These are phyloP conservation scores for Hafferia zeledoni DNA, from an alignment of 2,797 vertebrate species.

Conservation along the genomic window DNA sequence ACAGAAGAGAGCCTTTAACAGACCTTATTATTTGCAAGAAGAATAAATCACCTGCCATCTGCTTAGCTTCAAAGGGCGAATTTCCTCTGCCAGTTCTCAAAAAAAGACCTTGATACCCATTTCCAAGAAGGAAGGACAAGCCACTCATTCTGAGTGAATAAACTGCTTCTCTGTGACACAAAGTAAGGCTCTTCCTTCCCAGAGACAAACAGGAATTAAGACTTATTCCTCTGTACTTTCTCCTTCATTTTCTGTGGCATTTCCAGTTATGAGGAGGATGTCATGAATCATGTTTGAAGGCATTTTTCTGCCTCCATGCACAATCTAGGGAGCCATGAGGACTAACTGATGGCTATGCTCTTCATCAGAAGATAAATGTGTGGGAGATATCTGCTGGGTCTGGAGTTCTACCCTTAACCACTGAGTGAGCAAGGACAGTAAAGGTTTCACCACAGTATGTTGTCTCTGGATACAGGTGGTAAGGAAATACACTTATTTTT, in stretches of 20 bases:
- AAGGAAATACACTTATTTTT: background rate
- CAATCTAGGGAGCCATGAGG: background rate
- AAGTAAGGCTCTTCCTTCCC: background rate
- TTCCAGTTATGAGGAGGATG: background rate
- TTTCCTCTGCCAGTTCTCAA: background rate
- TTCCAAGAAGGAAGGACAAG: background rate
- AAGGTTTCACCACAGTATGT: background rate
- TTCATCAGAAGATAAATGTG: background rate
- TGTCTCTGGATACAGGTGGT: background rate
- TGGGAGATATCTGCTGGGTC: background rate
- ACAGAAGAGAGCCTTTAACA: background rate
- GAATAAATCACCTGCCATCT: background rate
- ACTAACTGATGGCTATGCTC: background rate
- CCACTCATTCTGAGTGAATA: background rate
- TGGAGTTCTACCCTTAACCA: background rate
- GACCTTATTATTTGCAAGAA: background rate
- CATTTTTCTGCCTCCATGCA: background rate
- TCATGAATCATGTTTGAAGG: background rate
- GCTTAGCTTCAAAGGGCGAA: background rate
- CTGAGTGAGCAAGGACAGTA: rapidly evolving
- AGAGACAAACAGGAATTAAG: background rate
- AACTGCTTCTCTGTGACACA: background rate
- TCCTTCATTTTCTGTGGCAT: background rate
- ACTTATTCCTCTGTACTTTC: background rate
- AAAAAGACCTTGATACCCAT: background rate